Conservation (phyloP, 1,140 invertebrate genomes). For the Atopsyche davidsoni region DNA sequence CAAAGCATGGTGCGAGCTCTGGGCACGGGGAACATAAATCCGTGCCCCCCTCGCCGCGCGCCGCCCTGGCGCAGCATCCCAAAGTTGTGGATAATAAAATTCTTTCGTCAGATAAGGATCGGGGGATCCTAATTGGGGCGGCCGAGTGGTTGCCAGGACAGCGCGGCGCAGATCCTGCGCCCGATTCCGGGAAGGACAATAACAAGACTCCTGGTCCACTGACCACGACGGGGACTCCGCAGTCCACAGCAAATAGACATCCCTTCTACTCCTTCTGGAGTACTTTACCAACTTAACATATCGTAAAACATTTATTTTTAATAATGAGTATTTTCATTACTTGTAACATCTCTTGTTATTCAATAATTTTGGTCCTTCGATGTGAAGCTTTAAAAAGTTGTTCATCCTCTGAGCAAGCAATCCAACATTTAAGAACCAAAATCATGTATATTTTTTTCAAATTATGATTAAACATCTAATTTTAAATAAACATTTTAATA, state of each 20-base stretch:
- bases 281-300: background rate
- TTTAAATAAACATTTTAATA: no score
- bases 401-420: no score
- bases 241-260: constrained; percentile 1
- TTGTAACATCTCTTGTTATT: no score
- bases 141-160: constrained; percentile 4
- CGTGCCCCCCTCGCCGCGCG: background rate
- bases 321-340: background rate
- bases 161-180: constrained; percentile 4
- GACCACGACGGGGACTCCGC: background rate
- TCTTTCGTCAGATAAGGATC: constrained; percentile 26
- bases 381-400: no score
- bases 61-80: background rate
- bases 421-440: no score
- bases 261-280: background rate
- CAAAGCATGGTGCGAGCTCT: no score
- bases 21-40: constrained; percentile 10
- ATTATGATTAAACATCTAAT: no score
- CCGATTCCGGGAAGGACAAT: constrained; percentile 19
- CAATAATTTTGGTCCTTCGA: no score
- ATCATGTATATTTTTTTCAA: no score
- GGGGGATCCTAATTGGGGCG: constrained; percentile 27
- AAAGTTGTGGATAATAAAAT: constrained; percentile 27
- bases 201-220: background rate
- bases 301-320: background rate